Evolutionary conservation across 2,797 vertebrate genomes (phyloP).

Genomic region (Coracias cyanogaster): DNA sequence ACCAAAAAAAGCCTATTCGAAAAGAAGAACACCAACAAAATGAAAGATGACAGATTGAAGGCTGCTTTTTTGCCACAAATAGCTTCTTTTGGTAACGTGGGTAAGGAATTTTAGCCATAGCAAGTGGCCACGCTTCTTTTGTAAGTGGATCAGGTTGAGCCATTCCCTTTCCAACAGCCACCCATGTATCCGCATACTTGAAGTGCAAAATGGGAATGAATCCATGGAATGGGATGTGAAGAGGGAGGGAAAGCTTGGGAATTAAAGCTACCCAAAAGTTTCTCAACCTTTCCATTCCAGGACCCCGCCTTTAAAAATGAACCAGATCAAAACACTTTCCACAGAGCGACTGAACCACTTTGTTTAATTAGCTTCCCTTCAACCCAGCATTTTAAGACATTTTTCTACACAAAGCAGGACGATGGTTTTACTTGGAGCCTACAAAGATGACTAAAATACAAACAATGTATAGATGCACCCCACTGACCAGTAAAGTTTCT

Average conservation of each 20-base stretch:
- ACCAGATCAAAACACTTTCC: neutral
- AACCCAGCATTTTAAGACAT: neutral
- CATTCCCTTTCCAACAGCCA: neutral
- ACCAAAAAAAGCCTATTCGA: neutral
- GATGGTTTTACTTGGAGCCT: neutral
- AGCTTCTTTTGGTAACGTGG: neutral
- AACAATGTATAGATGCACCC: neutral
- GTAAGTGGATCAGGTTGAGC: neutral
- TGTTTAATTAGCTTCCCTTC: neutral
- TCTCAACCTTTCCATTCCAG: neutral
- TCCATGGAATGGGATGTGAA: neutral
- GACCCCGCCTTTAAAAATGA: neutral
- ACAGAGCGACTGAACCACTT: neutral
- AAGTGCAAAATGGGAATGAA: neutral
- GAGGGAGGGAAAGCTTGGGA: neutral
- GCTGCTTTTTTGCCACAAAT: neutral
- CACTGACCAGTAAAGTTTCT: neutral
- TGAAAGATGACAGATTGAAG: neutral
- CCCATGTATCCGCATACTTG: neutral
- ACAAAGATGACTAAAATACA: neutral
- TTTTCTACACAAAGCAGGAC: neutral
- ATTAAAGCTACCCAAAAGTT: neutral
- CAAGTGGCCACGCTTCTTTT: neutral
- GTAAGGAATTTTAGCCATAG: neutral
- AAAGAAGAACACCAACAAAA: neutral